Conservation (phyloP, 1,140 invertebrate genomes). For the Drosophila kurseongensis region DNA sequence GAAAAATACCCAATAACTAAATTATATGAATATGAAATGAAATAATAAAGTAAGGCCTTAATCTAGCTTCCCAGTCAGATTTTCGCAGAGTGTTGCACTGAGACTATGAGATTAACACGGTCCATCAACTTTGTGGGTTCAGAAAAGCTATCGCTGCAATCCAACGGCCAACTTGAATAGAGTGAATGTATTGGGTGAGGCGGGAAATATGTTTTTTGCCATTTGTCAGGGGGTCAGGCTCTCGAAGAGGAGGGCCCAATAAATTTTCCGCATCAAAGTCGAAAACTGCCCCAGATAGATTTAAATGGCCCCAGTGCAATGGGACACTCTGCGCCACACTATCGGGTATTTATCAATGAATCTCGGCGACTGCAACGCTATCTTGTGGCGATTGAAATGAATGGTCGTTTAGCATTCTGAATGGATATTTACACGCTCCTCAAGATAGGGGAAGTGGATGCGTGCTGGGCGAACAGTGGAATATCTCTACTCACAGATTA, state of each 20-base stretch:
- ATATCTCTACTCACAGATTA: slow-evolving; percentile 48
- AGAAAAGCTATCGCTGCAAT: slow-evolving; percentile 64
- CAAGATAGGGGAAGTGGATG: slow-evolving; percentile 5
- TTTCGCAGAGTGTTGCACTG: slow-evolving; percentile 2
- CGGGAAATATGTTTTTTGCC: slow-evolving; percentile 13
- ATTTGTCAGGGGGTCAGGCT: slow-evolving; percentile 58
- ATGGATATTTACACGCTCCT: slow-evolving; percentile 40
- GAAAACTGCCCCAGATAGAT: slow-evolving; percentile 38
- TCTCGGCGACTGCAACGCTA: slow-evolving; percentile 9
- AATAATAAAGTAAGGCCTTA: no score
- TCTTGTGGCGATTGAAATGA: slow-evolving; percentile 37
- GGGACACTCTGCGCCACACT: slow-evolving; percentile 42
- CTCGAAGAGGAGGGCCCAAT: slow-evolving; percentile 30
- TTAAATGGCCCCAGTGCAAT: slow-evolving; percentile 40
- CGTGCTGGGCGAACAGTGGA: slow-evolving; percentile 7
- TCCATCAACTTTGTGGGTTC: slow-evolving; percentile 61
- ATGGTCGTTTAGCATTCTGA: slow-evolving; percentile 41
- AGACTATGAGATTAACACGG: slow-evolving; percentile 60
- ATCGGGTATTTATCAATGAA: slow-evolving; percentile 61
- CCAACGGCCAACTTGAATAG: slow-evolving; percentile 40
- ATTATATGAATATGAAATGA: neutral
- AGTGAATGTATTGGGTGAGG: slow-evolving; percentile 24
- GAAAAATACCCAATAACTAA: neutral
- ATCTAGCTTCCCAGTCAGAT: no score
- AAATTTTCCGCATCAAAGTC: slow-evolving; percentile 44